Evolutionary conservation across 2,888 invertebrate genomes (phyloP), one percentile per base, ranked within the genome.

Genomic region (Polyommatus icarus): DNA sequence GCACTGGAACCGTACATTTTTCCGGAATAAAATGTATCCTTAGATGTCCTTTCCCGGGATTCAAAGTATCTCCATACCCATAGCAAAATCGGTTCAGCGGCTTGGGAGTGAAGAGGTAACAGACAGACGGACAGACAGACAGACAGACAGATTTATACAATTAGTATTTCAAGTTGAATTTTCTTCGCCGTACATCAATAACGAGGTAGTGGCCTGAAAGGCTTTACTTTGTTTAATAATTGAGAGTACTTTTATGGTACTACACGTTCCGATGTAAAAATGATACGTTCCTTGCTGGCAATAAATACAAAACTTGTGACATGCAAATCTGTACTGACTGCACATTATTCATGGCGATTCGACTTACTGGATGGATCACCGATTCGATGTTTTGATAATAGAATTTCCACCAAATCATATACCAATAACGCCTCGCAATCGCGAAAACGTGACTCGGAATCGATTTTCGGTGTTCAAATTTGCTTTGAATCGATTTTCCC

Each of bases 311-410:
- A 85, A 85, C 86, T 89, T 89, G 87, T 88, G 90, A 88, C 92
- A 91, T 88, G 91, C 91, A 90, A 92, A 91, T 91, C 88, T 89
- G 87, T 83, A 87, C 87, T 88, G 89, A 89, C 88, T 86, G 89
- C 88, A 85, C 82, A 84, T 88, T 89, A 92, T 91, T 91, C 90
- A 91, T 89, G 72, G 80, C 80, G 78, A 85, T 86, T 89, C 88
- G 86, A 85, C 85, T 86, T 82, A 81, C 81, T 80, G 82, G 82
- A 79, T 81, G 81, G 81, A 81, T 82, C 81, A 80, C 79, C 79
- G 79, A 82, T 82, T 81, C 78, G 79, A 77, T 82, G 80, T 89
- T 88, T 87, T 85, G 84, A 84, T 87, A 89, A 89, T 88, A 85
- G 85, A 85, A 85, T 88, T 86, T 54, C 50, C 18, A 50, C 29